Percentiles rank a stretch among this genome's conserved stretches.
Evolutionary conservation across 2,797 vertebrate genomes (phyloP).

Genomic region (Cetoscarus ocellatus): DNA sequence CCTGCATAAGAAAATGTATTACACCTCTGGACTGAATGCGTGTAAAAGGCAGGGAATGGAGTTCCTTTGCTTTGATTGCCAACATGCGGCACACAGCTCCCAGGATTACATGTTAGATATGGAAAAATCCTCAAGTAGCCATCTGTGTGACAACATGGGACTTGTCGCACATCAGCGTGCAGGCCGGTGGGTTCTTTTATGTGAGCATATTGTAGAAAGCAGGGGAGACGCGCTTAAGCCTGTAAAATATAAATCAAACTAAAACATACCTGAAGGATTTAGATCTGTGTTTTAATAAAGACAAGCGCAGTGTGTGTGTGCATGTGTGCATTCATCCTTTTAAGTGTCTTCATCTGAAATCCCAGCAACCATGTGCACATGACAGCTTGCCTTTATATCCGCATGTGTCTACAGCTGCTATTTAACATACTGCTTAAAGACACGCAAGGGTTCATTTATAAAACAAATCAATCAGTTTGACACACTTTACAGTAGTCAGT

Average conservation of each 20-base stretch:
- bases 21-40: neutral
- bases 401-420: conserved; percentile 22
- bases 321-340: neutral
- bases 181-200: conserved; percentile 4
- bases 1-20: conserved; percentile 2
- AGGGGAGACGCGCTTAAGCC: conserved; percentile 9
- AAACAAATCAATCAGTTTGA: neutral
- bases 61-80: conserved; percentile 8
- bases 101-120: conserved; percentile 1
- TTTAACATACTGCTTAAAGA: conserved; percentile 15
- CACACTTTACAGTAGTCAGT: neutral
- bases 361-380: conserved; percentile 28
- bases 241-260: conserved; percentile 36
- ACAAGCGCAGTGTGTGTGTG: conserved; percentile 7
- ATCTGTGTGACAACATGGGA: neutral
- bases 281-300: conserved; percentile 33
- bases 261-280: conserved; percentile 20
- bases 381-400: conserved; percentile 35
- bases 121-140: neutral
- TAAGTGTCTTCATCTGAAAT: conserved; percentile 17
- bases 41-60: neutral
- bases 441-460: conserved; percentile 7
- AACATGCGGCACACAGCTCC: neutral
- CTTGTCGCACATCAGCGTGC: conserved; percentile 10
- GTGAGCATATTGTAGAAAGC: conserved; percentile 14